phyloP scores from a whole-genome alignment of 1,140 invertebrate species.

The Colletes latitarsis region DNA sequence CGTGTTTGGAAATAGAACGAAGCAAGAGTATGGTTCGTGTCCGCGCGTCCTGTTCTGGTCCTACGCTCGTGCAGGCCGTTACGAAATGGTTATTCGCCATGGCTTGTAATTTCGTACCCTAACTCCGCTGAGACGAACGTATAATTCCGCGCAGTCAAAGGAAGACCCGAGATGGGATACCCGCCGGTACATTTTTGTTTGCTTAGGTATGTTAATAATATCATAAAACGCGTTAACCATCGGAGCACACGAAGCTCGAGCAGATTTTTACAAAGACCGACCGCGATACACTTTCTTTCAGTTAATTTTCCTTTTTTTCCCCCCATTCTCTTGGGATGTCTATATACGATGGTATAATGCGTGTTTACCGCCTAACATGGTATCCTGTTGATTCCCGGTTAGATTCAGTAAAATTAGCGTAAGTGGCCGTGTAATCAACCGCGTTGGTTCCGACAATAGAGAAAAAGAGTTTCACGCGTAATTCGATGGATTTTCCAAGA shows the following conservation, averaged over 20 bases:
- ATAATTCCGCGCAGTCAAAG: neutral
- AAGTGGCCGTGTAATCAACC: no score
- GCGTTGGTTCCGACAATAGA: no score
- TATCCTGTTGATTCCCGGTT: neutral
- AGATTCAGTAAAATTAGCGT: neutral
- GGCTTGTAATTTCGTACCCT: constrained; percentile 20
- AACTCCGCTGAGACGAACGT: neutral
- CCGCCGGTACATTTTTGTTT: constrained; percentile 13
- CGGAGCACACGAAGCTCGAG: neutral
- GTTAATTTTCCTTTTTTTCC: no score
- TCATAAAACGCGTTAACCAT: neutral
- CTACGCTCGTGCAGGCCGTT: constrained; percentile 15
- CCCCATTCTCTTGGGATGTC: no score
- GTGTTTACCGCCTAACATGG: no score
- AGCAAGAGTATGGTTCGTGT: constrained; percentile 56
- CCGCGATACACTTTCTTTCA: neutral
- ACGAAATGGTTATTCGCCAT: constrained; percentile 3
- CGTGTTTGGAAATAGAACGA: constrained; percentile 67
- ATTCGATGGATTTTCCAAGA: no score
- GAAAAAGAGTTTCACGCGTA: no score
- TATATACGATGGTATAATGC: no score
- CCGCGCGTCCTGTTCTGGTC: constrained; percentile 21
- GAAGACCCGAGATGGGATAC: neutral
- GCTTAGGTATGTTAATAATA: constrained; percentile 34
- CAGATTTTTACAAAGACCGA: neutral